These are phyloP conservation scores for Mandrillus leucophaeus DNA, from an alignment of 2,113 vertebrate genomes.

Conservation along the genomic window DNA sequence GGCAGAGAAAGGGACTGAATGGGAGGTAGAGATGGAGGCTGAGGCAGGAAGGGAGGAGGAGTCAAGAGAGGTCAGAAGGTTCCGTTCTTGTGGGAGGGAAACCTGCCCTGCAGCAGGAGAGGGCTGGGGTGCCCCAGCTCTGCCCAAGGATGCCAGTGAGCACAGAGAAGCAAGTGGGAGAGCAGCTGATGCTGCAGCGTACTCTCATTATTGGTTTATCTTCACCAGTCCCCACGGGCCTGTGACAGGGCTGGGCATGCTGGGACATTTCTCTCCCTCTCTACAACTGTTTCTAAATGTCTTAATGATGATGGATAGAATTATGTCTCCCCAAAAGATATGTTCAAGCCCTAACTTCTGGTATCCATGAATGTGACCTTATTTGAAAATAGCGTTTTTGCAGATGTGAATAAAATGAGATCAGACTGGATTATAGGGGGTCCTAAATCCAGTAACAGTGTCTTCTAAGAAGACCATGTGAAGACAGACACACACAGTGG, in stretches of 20 bases:
- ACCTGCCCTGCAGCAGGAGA: neutral
- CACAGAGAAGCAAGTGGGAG: neutral
- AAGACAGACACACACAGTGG: neutral
- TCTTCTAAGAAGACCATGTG: neutral
- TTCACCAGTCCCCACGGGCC: neutral
- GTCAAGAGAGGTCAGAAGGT: neutral
- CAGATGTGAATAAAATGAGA: neutral
- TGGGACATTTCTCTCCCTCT: neutral
- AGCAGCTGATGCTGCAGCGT: neutral
- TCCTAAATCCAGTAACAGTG: neutral
- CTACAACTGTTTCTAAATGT: neutral
- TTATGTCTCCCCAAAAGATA: neutral
- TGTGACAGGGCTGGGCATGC: neutral
- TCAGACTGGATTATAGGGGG: neutral
- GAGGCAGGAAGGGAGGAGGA: neutral
- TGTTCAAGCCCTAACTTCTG: neutral
- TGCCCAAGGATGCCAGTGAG: neutral
- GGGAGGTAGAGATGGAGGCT: neutral
- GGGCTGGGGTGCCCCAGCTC: neutral
- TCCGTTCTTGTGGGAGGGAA: neutral
- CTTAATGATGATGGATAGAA: neutral
- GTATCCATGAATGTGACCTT: neutral
- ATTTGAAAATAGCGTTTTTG: slow-evolving; percentile 20
- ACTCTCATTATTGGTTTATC: no score
- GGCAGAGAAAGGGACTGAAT: neutral